phyloP scores from a whole-genome alignment of 2,797 vertebrate genomes.

The Epinephelus awoara region DNA sequence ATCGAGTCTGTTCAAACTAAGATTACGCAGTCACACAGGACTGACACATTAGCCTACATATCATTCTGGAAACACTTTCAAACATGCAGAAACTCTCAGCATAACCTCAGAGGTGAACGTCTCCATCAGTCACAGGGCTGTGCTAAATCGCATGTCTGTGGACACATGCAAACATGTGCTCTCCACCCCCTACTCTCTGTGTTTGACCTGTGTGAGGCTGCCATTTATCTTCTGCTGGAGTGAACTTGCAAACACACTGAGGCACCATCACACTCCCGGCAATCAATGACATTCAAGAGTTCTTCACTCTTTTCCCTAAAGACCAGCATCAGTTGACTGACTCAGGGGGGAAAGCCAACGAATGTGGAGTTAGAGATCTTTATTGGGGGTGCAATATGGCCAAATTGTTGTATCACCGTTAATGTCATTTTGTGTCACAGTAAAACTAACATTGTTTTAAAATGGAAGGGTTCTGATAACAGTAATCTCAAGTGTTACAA shows the following conservation, averaged over 20 bases:
- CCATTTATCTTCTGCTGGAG: constrained; percentile 45
- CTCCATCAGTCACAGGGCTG: constrained; percentile 36
- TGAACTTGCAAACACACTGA: constrained; percentile 31
- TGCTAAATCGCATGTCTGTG: constrained; percentile 33
- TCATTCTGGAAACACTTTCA: constrained; percentile 25
- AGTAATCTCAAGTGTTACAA: no score
- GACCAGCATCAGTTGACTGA: constrained; percentile 23
- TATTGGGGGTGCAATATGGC: no score
- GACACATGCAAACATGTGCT: constrained; percentile 35
- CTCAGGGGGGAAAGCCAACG: background rate
- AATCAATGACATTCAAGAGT: constrained; percentile 46
- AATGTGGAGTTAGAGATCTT: background rate
- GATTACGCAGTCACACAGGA: constrained; percentile 17
- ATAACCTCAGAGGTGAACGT: constrained; percentile 6
- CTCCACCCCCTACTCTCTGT: background rate
- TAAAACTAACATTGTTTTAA: no score
- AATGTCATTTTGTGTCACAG: no score
- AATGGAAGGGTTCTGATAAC: no score
- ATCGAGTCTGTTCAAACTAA: constrained; percentile 1
- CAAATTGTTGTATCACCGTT: no score
- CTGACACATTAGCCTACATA: constrained; percentile 24
- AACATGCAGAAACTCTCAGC: background rate
- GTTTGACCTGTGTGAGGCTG: constrained; percentile 26
- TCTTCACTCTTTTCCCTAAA: constrained; percentile 17
- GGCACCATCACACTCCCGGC: constrained; percentile 28